Conservation (phyloP, 2,113 vertebrate genomes). For the Pseudorectes ferrugineus region DNA sequence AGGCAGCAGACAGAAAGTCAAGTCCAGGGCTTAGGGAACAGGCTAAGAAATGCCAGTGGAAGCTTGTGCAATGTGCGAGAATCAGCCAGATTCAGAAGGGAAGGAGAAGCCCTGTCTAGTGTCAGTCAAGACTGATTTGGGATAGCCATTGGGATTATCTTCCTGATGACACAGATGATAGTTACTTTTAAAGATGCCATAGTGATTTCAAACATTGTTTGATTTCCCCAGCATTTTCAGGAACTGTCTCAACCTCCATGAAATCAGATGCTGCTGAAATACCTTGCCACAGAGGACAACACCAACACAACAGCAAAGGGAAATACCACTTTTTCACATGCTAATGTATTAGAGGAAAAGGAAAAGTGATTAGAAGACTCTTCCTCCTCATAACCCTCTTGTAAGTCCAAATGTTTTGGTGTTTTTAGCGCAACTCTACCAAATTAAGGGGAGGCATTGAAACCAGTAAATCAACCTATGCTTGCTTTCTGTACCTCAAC, state of each 20-base stretch:
- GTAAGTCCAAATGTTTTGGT: neutral
- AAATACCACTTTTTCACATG: neutral
- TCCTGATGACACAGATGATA: neutral
- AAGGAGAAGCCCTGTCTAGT: neutral
- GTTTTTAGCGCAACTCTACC: neutral
- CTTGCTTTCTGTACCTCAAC: neutral
- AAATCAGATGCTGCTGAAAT: neutral
- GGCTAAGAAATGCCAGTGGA: neutral
- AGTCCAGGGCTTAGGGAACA: neutral
- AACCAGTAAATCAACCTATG: neutral
- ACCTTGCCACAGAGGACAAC: neutral
- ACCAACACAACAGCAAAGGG: neutral
- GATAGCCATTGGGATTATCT: neutral
- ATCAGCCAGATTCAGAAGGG: neutral
- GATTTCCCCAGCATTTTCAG: neutral
- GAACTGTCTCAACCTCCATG: neutral
- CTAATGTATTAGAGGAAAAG: neutral
- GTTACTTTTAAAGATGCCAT: neutral
- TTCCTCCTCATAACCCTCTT: neutral
- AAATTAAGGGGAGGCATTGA: neutral
- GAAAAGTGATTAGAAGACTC: neutral
- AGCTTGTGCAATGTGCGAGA: neutral
- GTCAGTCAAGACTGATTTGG: neutral
- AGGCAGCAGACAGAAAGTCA: slow-evolving; percentile 4
- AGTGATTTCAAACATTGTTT: neutral